A percentile compares a stretch with the other conserved stretches of the same genome.
Conservation (phyloP, 2,797 vertebrate species). For the Danio choprae region DNA sequence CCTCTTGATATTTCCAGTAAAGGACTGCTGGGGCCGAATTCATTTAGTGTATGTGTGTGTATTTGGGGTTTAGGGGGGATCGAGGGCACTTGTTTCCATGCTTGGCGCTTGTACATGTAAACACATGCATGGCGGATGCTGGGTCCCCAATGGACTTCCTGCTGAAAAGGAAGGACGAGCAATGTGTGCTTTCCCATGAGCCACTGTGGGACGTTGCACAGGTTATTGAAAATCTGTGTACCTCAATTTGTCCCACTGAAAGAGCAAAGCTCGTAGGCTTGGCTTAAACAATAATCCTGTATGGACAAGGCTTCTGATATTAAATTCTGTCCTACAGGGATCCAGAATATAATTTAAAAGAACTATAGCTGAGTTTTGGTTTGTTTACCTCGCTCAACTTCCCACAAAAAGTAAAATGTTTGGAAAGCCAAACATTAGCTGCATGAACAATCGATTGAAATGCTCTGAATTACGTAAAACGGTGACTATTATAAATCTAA, state of each 20-base stretch:
- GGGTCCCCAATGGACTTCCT: conserved; percentile 64
- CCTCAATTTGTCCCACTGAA: conserved; percentile 82
- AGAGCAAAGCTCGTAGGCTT: conserved; percentile 76
- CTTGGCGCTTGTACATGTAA: conserved; percentile 72
- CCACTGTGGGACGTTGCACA: conserved; percentile 70
- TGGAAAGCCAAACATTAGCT: conserved; percentile 4
- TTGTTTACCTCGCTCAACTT: conserved; percentile 52
- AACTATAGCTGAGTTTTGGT: conserved; percentile 75
- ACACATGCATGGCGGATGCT: conserved; percentile 59
- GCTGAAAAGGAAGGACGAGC: conserved; percentile 69
- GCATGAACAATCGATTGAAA: background rate
- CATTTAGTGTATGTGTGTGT: conserved; percentile 46
- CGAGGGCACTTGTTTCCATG: conserved; percentile 30
- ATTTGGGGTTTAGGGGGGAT: conserved; percentile 22
- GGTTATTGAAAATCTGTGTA: conserved; percentile 80
- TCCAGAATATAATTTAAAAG: conserved; percentile 75
- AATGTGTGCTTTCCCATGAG: conserved; percentile 68
- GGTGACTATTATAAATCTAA: background rate
- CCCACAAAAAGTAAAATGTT: conserved; percentile 17
- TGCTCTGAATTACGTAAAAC: background rate
- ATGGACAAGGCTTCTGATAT: conserved; percentile 79
- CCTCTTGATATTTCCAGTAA: conserved; percentile 74
- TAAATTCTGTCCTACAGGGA: conserved; percentile 78
- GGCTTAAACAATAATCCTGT: conserved; percentile 84
- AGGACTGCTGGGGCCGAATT: conserved; percentile 71